Conservation (phyloP, 1,140 invertebrate species). For the Drosophila melanica region DNA sequence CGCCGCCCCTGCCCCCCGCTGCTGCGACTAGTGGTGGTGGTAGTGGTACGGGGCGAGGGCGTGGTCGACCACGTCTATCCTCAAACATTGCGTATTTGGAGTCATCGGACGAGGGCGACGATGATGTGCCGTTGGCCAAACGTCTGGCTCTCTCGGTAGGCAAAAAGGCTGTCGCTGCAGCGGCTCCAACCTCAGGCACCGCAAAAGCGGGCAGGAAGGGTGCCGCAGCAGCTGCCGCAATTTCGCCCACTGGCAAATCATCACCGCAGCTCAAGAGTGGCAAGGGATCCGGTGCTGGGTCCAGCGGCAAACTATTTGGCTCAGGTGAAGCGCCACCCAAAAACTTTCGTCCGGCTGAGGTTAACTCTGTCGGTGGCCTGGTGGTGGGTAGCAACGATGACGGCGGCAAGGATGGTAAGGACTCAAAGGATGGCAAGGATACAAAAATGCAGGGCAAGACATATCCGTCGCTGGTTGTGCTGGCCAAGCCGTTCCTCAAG, state of each 20-base stretch:
- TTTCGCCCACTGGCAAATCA: slow-evolving; percentile 36
- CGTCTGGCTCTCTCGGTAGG: slow-evolving; percentile 67
- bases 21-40: not conserved
- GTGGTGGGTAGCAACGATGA: slow-evolving; percentile 85
- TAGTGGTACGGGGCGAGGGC: slow-evolving; percentile 42
- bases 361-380: slow-evolving; percentile 88
- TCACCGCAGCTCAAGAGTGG: slow-evolving; percentile 56
- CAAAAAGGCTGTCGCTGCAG: slow-evolving; percentile 63
- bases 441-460: slow-evolving; percentile 93
- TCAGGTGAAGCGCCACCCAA: slow-evolving; percentile 58
- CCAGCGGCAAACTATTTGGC: slow-evolving; percentile 39
- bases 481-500: slow-evolving; percentile 90
- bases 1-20: slow-evolving; percentile 9
- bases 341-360: slow-evolving; percentile 87
- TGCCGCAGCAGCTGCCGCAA: slow-evolving; percentile 2
- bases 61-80: slow-evolving; percentile 53
- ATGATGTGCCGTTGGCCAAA: slow-evolving; percentile 81
- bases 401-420: slow-evolving; percentile 85
- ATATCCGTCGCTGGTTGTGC: slow-evolving; percentile 92
- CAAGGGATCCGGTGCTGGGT: slow-evolving; percentile 34
- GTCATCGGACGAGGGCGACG: slow-evolving; percentile 82
- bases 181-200: not conserved
- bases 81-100: slow-evolving; percentile 78
- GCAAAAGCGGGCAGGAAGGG: slow-evolving; percentile 50
- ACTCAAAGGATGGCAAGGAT: slow-evolving; percentile 85